These are phyloP conservation scores for Venturia canescens DNA, from an alignment of 1,140 invertebrate genomes.

Conservation along the genomic window DNA sequence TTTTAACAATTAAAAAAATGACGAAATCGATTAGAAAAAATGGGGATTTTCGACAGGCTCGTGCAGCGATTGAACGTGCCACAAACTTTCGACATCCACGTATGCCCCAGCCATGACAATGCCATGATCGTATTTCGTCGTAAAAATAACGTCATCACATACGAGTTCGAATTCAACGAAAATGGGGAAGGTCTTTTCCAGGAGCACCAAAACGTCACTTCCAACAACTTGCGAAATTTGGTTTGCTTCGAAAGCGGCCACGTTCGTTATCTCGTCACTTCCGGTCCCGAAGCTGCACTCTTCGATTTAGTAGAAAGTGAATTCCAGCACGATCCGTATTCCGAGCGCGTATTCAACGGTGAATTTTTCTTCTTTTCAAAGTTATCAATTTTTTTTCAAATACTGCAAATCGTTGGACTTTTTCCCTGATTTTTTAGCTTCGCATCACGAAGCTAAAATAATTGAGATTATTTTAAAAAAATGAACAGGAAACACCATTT, in stretches of 20 bases:
- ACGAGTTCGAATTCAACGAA: constrained; percentile 56
- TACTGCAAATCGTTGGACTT: not conserved
- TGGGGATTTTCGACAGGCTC: too few relatives aligned
- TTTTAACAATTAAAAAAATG: too few relatives aligned
- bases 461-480: too few relatives aligned
- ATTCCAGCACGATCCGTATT: constrained; percentile 53
- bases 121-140: constrained; percentile 54
- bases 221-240: constrained; percentile 56
- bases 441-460: too few relatives aligned
- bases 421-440: too few relatives aligned
- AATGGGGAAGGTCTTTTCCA: constrained; percentile 44
- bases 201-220: constrained; percentile 52
- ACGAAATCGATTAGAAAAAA: too few relatives aligned
- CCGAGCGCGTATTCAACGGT: constrained; percentile 51
- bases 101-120: constrained; percentile 55
- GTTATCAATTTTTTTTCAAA: not conserved
- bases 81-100: constrained; percentile 51
- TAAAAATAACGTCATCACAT: constrained; percentile 55
- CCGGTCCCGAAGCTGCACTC: constrained; percentile 58
- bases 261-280: constrained; percentile 60
- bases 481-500: too few relatives aligned
- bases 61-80: constrained; percentile 47
- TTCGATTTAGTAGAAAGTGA: constrained; percentile 55
- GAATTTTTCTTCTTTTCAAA: constrained; percentile 1
- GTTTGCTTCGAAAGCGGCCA: constrained; percentile 67